These are phyloP conservation scores for Carassius auratus DNA, from an alignment of 2,113 vertebrate genomes.

Conservation along the genomic window DNA sequence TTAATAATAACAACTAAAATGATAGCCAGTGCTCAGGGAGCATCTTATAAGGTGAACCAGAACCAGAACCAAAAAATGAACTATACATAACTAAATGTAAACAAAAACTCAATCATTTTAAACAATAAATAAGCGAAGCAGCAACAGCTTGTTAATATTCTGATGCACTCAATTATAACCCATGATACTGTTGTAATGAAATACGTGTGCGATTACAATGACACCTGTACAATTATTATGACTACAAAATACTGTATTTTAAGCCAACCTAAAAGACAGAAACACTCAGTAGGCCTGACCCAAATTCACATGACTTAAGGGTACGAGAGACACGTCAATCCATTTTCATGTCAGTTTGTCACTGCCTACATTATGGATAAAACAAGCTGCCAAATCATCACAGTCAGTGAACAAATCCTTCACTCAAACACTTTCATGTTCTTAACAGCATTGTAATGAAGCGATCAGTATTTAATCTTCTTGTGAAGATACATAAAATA, in stretches of 20 bases:
- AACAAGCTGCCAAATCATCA: slow-evolving; percentile 27
- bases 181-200: not conserved
- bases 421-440: slow-evolving; percentile 19
- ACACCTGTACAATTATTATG: not conserved
- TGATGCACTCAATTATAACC: not conserved
- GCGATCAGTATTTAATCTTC: not conserved
- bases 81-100: not conserved
- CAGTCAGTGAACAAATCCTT: slow-evolving; percentile 21
- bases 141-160: not conserved
- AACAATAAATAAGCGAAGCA: not conserved
- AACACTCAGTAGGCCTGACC: slow-evolving; percentile 36
- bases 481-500: not conserved
- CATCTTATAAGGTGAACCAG: not conserved
- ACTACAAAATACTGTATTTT: slow-evolving; percentile 21
- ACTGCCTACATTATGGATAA: slow-evolving; percentile 37
- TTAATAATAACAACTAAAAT: not conserved
- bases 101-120: not conserved
- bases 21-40: not conserved
- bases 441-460: slow-evolving; percentile 31
- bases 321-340: slow-evolving; percentile 26
- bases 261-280: not conserved
- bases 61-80: not conserved
- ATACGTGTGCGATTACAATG: not conserved
- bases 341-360: slow-evolving; percentile 30
- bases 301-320: slow-evolving; percentile 44